Evolutionary conservation across 2,888 invertebrate species (phyloP).

Genomic region (Craniophora ligustri): DNA sequence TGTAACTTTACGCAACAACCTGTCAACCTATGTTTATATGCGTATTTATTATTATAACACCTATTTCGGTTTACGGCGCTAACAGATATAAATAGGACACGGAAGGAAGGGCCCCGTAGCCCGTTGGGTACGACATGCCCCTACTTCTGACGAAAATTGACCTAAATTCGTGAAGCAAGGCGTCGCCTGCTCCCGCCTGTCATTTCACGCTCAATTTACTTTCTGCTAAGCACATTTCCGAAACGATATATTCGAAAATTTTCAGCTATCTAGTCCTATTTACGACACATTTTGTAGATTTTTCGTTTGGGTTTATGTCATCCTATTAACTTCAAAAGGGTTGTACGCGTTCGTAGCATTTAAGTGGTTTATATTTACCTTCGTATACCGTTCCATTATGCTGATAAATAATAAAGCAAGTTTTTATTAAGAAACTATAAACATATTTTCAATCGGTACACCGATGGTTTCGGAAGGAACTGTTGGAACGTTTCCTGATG

Average conservation of each 20-base stretch:
- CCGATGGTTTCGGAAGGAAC: background rate
- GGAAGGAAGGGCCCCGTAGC: constrained; percentile 58
- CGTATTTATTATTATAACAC: constrained; percentile 51
- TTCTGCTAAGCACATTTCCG: constrained; percentile 65
- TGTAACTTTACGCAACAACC: constrained; percentile 27
- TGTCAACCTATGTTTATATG: constrained; percentile 42
- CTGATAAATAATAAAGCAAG: too few species aligned
- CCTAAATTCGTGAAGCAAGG: constrained; percentile 69
- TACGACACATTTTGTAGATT: constrained; percentile 5
- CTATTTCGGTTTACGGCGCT: constrained; percentile 55
- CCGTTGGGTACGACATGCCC: constrained; percentile 45
- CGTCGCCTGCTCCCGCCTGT: constrained; percentile 64
- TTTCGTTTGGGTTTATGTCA: background rate
- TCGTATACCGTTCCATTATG: too few species aligned
- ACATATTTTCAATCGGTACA: too few species aligned
- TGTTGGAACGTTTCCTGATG: background rate
- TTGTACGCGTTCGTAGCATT: background rate
- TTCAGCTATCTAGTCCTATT: constrained; percentile 27
- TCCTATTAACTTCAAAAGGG: too few species aligned
- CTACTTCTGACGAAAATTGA: constrained; percentile 70
- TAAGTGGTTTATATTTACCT: too few species aligned
- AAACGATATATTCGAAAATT: constrained; percentile 58
- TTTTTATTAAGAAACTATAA: too few species aligned
- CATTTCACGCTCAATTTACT: constrained; percentile 80
- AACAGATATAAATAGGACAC: constrained; percentile 62